phyloP scores from a whole-genome alignment of 2,888 invertebrate genomes.

The Bruchidius siliquastri region DNA sequence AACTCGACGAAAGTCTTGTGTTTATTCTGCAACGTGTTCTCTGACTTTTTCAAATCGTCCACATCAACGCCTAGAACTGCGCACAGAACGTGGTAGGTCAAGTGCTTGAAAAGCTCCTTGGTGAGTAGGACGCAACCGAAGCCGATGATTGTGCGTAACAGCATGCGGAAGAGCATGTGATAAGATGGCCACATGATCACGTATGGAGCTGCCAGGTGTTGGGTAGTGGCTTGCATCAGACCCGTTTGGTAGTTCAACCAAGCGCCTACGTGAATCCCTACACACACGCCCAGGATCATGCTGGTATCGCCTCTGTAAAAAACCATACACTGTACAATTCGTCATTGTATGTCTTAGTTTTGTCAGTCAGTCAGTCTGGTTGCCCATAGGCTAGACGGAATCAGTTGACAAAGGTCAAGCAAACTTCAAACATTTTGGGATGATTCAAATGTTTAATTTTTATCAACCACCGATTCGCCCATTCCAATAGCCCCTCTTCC shows the following conservation, averaged over 20 bases:
- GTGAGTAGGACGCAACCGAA: constrained; percentile 69
- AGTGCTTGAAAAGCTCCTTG: constrained; percentile 62
- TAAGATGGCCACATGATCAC: constrained; percentile 74
- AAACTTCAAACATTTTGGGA: no score
- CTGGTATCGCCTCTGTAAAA: constrained; percentile 78
- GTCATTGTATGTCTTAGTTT: no score
- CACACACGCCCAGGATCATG: constrained; percentile 77
- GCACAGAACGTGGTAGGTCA: constrained; percentile 67
- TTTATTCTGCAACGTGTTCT: constrained; percentile 62
- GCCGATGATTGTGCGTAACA: constrained; percentile 71
- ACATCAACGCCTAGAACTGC: constrained; percentile 64
- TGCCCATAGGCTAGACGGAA: no score
- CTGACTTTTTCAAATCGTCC: constrained; percentile 60
- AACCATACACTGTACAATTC: no score
- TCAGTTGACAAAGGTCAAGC: no score
- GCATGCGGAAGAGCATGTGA: constrained; percentile 62
- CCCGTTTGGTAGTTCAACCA: constrained; percentile 83
- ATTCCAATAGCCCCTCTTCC: no score
- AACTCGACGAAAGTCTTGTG: constrained; percentile 75
- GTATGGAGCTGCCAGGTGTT: constrained; percentile 62
- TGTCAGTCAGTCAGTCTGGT: no score
- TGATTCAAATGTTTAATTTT: no score
- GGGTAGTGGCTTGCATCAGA: constrained; percentile 54
- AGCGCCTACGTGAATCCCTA: constrained; percentile 72
- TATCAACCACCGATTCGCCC: no score